Base-by-base conservation (phyloP, 2,888 invertebrate species). In the Scaptomyza parva region DNA sequence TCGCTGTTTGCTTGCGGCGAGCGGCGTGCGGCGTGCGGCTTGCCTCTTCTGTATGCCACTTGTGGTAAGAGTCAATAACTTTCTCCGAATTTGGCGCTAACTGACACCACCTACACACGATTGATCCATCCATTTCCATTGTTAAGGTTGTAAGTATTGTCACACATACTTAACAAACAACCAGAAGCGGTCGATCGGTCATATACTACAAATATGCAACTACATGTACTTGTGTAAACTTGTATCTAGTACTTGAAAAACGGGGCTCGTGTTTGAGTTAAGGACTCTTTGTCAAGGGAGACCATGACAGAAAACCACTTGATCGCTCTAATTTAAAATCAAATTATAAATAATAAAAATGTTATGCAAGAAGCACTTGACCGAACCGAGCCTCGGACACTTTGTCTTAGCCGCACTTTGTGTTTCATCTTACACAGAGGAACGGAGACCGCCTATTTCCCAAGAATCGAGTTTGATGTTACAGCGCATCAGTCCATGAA, bases 301-400 rank as follows among this genome's bases (percentile, higher is more conserved):
- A 20, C n/a, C 53, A 35, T 68, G 70, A 70, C 70, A 54, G 52
- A 52, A 48, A 64, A 73, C 63, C 66, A 54, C 69, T 77, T 73
- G 75, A 78, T 75, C 73, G 76, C 64, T 70, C 82, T 80, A 82
- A 86, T 78, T 86, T 88, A 71, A 64, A 77, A 76, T 77, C 66
- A 73, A 73, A 61, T 69, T 78, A 77, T 88, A 85, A 85, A 88
- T 88, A 85, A 78, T 85, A 85, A 64, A 61, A 64, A 62, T 74
- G 74, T 69, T 69, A 70, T 70, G 58, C 74, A 78, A 76, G 51
- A 78, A 76, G 48, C 73, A 87, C 86, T 87, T 87, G 80, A 78
- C 73, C n/a, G n/a, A n/a, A n/a, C n/a, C n/a, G n/a, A n/a, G n/a
- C n/a, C n/a, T n/a, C n/a, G n/a, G n/a, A n/a, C n/a, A n/a, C n/a